These are phyloP conservation scores for Sycophila texana DNA, from an alignment of 2,888 invertebrate species.

Conservation along the genomic window DNA sequence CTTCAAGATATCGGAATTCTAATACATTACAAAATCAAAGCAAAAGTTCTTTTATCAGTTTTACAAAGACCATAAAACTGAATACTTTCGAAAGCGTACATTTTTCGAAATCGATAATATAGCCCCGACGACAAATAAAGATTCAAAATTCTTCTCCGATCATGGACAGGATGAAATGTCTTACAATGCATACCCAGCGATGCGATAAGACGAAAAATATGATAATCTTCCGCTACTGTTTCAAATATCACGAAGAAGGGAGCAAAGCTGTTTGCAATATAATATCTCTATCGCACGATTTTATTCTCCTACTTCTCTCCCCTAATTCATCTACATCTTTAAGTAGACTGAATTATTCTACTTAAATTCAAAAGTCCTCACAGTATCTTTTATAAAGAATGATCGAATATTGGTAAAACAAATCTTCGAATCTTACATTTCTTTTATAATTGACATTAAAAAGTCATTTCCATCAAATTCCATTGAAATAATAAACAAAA, in stretches of 20 bases:
- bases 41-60: no score
- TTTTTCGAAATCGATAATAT: neutral
- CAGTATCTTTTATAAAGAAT: neutral
- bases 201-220: conserved; percentile 32
- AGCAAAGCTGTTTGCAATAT: conserved; percentile 15
- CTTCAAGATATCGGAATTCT: no score
- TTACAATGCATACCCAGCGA: neutral
- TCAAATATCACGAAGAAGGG: neutral
- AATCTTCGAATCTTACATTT: no score
- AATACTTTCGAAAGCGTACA: neutral
- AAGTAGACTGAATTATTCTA: neutral
- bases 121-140: neutral
- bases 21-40: no score
- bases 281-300: conserved; percentile 6
- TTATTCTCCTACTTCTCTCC: neutral
- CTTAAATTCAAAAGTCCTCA: neutral
- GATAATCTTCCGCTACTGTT: conserved; percentile 11
- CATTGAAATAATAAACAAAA: neutral
- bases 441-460: no score
- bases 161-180: neutral
- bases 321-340: neutral
- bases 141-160: neutral
- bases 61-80: neutral
- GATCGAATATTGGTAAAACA: neutral
- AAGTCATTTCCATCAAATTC: no score